Evolutionary conservation across 2,113 vertebrate genomes (phyloP), one percentile per base, ranked within the genome.

Genomic region (Girardinichthys multiradiatus): DNA sequence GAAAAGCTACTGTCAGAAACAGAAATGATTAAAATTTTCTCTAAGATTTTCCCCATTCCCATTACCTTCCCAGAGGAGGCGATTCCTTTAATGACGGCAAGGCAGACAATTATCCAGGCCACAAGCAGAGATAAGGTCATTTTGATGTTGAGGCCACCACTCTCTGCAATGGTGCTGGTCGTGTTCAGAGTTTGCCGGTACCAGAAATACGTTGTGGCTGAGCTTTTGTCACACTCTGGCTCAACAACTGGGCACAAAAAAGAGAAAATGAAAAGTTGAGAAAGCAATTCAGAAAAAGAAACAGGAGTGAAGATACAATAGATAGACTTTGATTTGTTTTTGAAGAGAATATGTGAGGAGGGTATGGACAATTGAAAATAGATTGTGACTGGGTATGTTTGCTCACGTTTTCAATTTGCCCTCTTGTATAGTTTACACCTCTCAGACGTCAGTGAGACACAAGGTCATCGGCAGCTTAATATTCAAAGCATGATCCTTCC

Each of bases 161-260:
- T 96, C 87, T 99, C 96, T 0, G 96, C 97, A 79, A 99, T 99
- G 80, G 95, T 96, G 92, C 95, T 95, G 85, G 98, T 98, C 72
- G 97, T 99, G 91, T 99, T 96, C 86, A 99, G 81, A 24, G 98
- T 92, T 91, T 99, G 95, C 7, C 98, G 94, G 90, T 99, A 99
- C 98, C 98, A 99, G 95, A 99, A 99, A 85, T 97, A 99, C 19
- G 98, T 99, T 1, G 98, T 99, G 30, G 98, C 98, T 0, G 98
- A 99, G 92, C 98, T 99, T 93, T 96, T 99, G 8, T 98, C 96
- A 0, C 98, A 99, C 89, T 99, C 98, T 0, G 96, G 86, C 89
- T 98, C 98, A 87, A 99, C 95, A 85, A 96, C 98, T 99, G 90
- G 8, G 64, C 57, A 33, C 9, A 2, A 78, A 2, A 59, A 67